A percentile compares a stretch with the other conserved stretches of the same genome.
These are phyloP conservation scores for Pristionchus maxplancki DNA, from an alignment of 2,888 invertebrate species.

Conservation along the genomic window DNA sequence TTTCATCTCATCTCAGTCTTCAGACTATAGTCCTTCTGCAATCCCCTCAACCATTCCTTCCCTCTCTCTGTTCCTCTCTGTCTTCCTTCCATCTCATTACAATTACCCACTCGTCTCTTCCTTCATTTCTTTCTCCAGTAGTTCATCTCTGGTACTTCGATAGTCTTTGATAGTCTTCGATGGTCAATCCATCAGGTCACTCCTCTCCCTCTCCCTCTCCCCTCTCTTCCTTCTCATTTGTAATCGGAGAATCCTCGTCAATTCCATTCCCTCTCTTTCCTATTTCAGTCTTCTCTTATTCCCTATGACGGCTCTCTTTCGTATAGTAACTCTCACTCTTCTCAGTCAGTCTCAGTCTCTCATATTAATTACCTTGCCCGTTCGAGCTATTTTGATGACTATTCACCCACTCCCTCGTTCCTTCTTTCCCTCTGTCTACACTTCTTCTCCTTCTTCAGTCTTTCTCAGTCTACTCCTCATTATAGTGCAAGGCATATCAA, in stretches of 20 bases:
- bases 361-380: neutral
- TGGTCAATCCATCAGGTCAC: neutral
- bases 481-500: neutral
- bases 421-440: neutral
- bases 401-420: neutral
- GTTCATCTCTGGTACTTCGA: neutral
- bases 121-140: neutral
- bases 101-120: neutral
- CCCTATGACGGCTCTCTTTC: neutral
- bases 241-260: constrained; percentile 1
- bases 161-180: too few relatives aligned
- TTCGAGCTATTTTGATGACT: neutral
- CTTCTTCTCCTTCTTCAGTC: neutral
- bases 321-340: constrained; percentile 13
- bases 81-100: constrained; percentile 25
- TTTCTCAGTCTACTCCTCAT: neutral
- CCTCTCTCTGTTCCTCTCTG: neutral
- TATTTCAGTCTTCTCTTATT: constrained; percentile 22
- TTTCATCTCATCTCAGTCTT: neutral
- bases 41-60: neutral
- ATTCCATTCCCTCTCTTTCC: neutral
- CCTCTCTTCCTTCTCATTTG: constrained; percentile 35
- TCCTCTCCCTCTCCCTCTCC: constrained; percentile 8
- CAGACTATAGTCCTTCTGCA: neutral
- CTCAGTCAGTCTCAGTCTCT: neutral